These are phyloP conservation scores for Trissonchulus latispiculum DNA, from an alignment of 2,888 invertebrate genomes.

Conservation along the genomic window DNA sequence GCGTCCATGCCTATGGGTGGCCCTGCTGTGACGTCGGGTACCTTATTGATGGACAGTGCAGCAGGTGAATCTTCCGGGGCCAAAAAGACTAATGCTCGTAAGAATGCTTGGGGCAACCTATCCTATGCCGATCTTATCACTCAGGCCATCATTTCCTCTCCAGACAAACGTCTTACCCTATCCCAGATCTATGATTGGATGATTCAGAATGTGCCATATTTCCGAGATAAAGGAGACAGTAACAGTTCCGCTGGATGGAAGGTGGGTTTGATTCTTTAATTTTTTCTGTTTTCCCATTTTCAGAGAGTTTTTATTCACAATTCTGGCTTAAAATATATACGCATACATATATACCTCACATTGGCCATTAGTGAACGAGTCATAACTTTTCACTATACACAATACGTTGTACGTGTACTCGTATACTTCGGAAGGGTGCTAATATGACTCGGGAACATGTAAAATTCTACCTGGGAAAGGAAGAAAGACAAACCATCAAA, in stretches of 20 bases:
- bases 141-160: conserved; percentile 90
- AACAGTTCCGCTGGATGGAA: conserved; percentile 99
- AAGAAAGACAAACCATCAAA: no score
- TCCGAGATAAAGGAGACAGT: conserved; percentile 98
- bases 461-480: no score
- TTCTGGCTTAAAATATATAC: no score
- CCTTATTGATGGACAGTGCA: background rate
- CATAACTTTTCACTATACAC: no score
- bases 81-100: conserved; percentile 84
- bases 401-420: no score
- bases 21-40: background rate
- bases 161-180: conserved; percentile 85
- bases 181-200: conserved; percentile 99
- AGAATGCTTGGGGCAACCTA: conserved; percentile 94
- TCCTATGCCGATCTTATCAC: conserved; percentile 99
- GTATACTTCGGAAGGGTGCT: no score
- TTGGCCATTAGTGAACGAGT: no score
- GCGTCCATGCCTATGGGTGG: background rate
- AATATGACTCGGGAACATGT: no score
- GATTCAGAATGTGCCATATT: conserved; percentile 98
- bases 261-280: no score
- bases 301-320: no score
- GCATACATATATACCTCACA: no score
- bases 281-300: no score
- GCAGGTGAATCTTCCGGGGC: conserved; percentile 22